Evolutionary conservation across 1,140 invertebrate species (phyloP).

Genomic region (Zaprionus inermis): DNA sequence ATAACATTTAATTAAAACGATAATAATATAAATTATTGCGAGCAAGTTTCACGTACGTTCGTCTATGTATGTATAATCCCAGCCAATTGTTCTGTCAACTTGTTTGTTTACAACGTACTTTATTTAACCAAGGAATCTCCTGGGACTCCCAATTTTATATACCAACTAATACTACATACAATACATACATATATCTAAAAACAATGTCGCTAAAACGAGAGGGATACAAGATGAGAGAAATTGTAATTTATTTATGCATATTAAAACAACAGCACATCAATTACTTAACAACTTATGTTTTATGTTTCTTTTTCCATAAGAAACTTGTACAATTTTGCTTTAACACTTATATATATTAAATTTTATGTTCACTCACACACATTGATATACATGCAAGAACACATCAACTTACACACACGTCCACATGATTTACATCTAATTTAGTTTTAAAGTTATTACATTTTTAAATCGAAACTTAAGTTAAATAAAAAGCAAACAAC

Average conservation of each 20-base stretch:
- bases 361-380: constrained; percentile 49
- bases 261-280: constrained; percentile 26
- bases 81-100: constrained; percentile 32
- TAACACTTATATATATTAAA: constrained; percentile 64
- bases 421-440: constrained; percentile 65
- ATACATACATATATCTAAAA: constrained; percentile 28
- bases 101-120: constrained; percentile 29
- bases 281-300: constrained; percentile 49
- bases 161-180: constrained; percentile 23
- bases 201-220: constrained; percentile 19
- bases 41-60: constrained; percentile 49
- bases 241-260: constrained; percentile 62
- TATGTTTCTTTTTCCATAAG: constrained; percentile 48
- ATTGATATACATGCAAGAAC: not conserved
- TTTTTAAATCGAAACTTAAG: constrained; percentile 58
- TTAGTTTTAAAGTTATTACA: constrained; percentile 79
- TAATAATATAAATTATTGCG: constrained; percentile 67
- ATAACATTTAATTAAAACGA: constrained; percentile 51
- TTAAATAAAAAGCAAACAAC: constrained; percentile 35
- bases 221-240: constrained; percentile 27
- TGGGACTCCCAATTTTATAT: constrained; percentile 27
- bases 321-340: constrained; percentile 75
- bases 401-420: constrained; percentile 39
- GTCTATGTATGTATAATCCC: constrained; percentile 34
- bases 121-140: constrained; percentile 45